These are phyloP conservation scores for Acyrthosiphon pisum DNA, from an alignment of 1,140 invertebrate genomes.

Conservation along the genomic window DNA sequence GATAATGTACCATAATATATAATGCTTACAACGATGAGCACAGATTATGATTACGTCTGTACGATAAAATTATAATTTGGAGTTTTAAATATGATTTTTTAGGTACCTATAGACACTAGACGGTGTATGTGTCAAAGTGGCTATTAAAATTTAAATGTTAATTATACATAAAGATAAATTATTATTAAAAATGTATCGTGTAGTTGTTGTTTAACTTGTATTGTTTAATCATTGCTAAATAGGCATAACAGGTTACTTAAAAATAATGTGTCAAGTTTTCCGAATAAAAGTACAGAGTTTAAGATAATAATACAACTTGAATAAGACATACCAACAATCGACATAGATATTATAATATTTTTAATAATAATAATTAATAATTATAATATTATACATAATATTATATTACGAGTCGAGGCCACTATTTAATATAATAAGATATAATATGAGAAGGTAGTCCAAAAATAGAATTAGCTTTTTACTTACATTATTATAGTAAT, in stretches of 20 bases:
- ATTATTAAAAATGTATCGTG: neutral
- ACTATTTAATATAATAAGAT: neutral
- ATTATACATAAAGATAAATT: neutral
- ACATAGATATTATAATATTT: neutral
- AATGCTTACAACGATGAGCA: neutral
- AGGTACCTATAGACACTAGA: neutral
- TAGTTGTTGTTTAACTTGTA: neutral
- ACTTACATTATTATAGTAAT: neutral
- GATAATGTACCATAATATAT: neutral
- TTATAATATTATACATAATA: neutral
- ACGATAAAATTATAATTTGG: neutral
- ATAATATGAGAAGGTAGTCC: neutral
- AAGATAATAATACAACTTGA: neutral
- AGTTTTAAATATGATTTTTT: neutral
- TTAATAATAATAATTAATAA: constrained; percentile 2
- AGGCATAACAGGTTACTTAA: neutral
- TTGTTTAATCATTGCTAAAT: neutral
- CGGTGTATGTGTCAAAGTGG: neutral
- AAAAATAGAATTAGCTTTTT: neutral
- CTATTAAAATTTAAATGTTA: neutral
- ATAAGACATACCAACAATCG: neutral
- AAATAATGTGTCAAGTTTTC: neutral
- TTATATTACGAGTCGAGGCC: neutral
- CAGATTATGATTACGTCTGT: neutral
- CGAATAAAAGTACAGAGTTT: neutral